A percentile compares a stretch with the other conserved stretches of the same genome.
Evolutionary conservation across 2,113 vertebrate species (phyloP).

Genomic region (Brachypteracias leptosomus): DNA sequence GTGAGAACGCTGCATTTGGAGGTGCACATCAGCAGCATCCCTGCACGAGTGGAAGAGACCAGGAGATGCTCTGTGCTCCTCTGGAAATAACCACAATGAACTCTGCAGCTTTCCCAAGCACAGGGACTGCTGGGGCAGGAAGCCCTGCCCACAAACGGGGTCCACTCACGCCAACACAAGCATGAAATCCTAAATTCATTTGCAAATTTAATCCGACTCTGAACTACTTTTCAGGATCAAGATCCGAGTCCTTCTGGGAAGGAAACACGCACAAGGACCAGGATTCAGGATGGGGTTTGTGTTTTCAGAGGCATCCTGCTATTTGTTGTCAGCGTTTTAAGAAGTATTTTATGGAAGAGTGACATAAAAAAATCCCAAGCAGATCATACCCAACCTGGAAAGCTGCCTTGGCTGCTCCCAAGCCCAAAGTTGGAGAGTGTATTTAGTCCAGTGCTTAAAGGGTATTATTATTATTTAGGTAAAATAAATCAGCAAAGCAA

Average conservation of each 20-base stretch:
- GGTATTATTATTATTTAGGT: not conserved
- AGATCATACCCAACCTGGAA: not conserved
- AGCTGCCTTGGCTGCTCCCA: not conserved
- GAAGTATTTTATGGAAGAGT: not conserved
- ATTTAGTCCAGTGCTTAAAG: not conserved
- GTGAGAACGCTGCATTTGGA: not conserved
- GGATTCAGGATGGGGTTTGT: not conserved
- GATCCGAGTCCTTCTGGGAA: not conserved
- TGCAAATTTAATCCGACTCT: not conserved
- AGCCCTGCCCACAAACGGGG: accelerated
- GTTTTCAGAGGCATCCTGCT: not conserved
- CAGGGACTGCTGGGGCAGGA: accelerated
- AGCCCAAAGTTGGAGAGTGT: not conserved
- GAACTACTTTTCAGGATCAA: not conserved
- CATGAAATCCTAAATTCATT: not conserved
- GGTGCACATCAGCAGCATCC: not conserved
- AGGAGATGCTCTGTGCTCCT: not conserved
- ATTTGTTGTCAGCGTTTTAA: not conserved
- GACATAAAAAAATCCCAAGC: not conserved
- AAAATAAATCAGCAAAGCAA: not conserved
- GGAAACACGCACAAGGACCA: not conserved
- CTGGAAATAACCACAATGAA: not conserved
- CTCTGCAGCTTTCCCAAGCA: not conserved
- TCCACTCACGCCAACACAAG: accelerated
- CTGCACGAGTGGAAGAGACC: not conserved